Conservation (phyloP, 2,888 invertebrate genomes). For the Zhuqinia jingwanae region DNA sequence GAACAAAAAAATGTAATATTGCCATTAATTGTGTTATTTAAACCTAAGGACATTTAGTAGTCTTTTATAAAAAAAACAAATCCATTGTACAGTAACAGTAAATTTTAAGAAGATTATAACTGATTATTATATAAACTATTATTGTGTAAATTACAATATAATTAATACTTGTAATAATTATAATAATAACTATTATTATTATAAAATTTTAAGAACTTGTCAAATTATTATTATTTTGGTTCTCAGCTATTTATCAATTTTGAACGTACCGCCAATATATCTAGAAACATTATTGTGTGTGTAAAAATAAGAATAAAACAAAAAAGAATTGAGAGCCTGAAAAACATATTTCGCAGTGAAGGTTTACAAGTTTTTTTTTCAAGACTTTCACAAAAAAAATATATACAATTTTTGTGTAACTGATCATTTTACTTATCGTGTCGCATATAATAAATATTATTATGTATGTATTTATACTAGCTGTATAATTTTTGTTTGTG, state of each 20-base stretch:
- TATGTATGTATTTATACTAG: too few relatives aligned
- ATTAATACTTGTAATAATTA: background rate
- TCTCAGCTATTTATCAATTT: background rate
- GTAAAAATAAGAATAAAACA: background rate
- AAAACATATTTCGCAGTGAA: conserved; percentile 7
- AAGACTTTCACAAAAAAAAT: conserved; percentile 17
- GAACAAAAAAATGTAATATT: conserved; percentile 53
- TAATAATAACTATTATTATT: background rate
- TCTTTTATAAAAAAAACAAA: conserved; percentile 47
- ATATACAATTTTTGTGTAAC: too few relatives aligned
- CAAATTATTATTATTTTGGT: too few relatives aligned
- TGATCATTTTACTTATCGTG: too few relatives aligned
- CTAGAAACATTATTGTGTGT: background rate
- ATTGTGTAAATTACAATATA: conserved; percentile 28
- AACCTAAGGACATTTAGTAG: conserved; percentile 42
- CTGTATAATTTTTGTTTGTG: too few relatives aligned
- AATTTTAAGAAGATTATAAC: conserved; percentile 24
- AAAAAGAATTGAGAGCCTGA: too few relatives aligned
- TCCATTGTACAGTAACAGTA: conserved; percentile 28
- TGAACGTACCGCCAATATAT: conserved; percentile 30
- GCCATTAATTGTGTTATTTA: conserved; percentile 64
- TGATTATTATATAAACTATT: conserved; percentile 43
- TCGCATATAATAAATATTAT: too few relatives aligned
- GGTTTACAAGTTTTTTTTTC: background rate
- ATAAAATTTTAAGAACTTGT: too few relatives aligned